Conservation (phyloP, 2,797 vertebrate genomes). For the Eulemur mongoz region DNA sequence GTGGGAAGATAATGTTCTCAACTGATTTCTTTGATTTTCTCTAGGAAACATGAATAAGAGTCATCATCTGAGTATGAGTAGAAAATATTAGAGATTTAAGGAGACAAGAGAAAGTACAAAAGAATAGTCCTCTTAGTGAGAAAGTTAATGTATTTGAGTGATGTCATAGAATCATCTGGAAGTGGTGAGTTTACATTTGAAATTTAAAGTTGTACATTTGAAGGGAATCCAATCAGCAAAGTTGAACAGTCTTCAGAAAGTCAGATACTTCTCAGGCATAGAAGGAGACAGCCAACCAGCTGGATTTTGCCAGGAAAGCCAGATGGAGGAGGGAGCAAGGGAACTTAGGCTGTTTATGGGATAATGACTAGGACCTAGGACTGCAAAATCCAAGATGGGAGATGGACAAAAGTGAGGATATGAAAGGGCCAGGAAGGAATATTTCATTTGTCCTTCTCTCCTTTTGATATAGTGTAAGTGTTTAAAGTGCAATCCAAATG, state of each 20-base stretch:
- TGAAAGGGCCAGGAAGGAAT: background rate
- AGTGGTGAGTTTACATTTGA: background rate
- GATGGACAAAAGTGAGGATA: background rate
- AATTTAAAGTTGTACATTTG: background rate
- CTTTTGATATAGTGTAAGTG: background rate
- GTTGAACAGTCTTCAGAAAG: background rate
- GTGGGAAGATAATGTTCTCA: background rate
- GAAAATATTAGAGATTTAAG: background rate
- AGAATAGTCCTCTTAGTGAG: background rate
- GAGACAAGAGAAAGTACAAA: background rate
- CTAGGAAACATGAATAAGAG: background rate
- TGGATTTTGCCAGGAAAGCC: background rate
- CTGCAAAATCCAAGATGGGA: background rate
- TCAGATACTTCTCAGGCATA: background rate
- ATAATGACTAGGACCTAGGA: background rate
- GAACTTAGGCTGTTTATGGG: background rate
- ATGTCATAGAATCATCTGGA: background rate
- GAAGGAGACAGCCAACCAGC: background rate
- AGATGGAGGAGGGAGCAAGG: background rate
- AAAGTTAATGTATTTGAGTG: background rate
- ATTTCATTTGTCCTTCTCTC: background rate
- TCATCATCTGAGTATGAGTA: background rate
- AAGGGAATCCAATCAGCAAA: background rate
- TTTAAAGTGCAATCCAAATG: background rate
- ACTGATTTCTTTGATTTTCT: background rate